A percentile compares a stretch with the other conserved stretches of the same genome.
These are phyloP conservation scores for Bradypus variegatus DNA, from an alignment of 2,797 vertebrate species.

Conservation along the genomic window DNA sequence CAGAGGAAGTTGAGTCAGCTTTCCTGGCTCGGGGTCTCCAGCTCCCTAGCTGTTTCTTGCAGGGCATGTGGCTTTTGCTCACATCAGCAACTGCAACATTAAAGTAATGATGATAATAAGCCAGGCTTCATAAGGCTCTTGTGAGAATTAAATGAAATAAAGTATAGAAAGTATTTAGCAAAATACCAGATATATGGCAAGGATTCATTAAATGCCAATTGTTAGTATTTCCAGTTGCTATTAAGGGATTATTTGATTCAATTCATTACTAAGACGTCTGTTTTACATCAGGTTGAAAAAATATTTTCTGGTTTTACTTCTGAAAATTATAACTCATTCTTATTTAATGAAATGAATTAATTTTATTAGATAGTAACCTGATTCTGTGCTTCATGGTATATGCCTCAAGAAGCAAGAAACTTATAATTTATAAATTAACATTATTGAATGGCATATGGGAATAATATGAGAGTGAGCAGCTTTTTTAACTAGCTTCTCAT, in stretches of 20 bases:
- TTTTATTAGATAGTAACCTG: neutral
- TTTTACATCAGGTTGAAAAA: neutral
- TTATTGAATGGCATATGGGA: neutral
- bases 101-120: neutral
- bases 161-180: neutral
- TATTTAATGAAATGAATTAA: neutral
- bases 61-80: neutral
- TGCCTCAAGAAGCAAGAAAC: neutral
- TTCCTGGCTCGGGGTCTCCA: neutral
- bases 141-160: neutral
- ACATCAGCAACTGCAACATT: neutral
- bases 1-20: neutral
- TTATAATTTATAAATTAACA: conserved; percentile 7
- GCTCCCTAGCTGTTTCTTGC: neutral
- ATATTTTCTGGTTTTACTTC: conserved; percentile 16
- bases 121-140: neutral
- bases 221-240: neutral
- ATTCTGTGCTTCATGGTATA: neutral
- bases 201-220: neutral
- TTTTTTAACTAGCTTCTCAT: neutral
- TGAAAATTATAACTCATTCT: neutral
- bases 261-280: neutral
- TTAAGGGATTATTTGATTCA: neutral
- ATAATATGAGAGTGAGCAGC: neutral
- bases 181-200: neutral